A percentile compares a stretch with the other conserved stretches of the same genome.
Evolutionary conservation across 92 coral and sea anemone species (phyloP).

Genomic region (Pocillopora grandis): DNA sequence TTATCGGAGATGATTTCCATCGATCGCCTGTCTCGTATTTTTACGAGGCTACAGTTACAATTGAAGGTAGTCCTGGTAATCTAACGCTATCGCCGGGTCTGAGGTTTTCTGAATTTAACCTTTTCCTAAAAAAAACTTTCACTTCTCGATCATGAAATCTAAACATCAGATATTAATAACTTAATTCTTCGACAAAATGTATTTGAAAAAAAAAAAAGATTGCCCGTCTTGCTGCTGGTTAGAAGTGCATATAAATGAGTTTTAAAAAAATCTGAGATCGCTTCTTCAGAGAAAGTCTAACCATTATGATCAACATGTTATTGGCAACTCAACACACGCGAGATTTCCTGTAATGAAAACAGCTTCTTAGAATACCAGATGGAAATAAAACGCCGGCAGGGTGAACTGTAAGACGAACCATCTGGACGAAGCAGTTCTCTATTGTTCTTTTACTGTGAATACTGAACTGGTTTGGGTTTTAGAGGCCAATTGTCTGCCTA

Average conservation of each 20-base stretch:
- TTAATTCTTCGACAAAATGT: constrained; percentile 1
- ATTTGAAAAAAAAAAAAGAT: neutral
- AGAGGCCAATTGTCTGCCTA: constrained; percentile 20
- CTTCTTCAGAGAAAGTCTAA: neutral
- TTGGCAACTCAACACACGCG: neutral
- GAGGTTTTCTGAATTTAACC: neutral
- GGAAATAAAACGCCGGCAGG: constrained; percentile 12
- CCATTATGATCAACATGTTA: neutral
- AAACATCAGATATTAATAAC: neutral
- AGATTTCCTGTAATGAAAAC: constrained; percentile 8
- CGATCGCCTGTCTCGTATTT: neutral
- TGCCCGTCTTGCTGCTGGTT: neutral
- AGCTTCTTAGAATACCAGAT: constrained; percentile 35
- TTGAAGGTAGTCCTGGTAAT: neutral
- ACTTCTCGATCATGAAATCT: neutral
- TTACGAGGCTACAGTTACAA: constrained; percentile 1
- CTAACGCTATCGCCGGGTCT: neutral
- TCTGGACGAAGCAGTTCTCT: constrained; percentile 23
- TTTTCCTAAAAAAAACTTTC: neutral
- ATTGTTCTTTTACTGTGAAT: constrained; percentile 4
- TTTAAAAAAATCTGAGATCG: constrained; percentile 1
- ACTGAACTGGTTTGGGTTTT: constrained; percentile 24
- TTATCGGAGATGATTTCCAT: neutral
- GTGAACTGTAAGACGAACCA: constrained; percentile 18
- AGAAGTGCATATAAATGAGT: neutral